phyloP scores from a whole-genome alignment of 2,888 invertebrate species.

The Metacarcinus magister region DNA sequence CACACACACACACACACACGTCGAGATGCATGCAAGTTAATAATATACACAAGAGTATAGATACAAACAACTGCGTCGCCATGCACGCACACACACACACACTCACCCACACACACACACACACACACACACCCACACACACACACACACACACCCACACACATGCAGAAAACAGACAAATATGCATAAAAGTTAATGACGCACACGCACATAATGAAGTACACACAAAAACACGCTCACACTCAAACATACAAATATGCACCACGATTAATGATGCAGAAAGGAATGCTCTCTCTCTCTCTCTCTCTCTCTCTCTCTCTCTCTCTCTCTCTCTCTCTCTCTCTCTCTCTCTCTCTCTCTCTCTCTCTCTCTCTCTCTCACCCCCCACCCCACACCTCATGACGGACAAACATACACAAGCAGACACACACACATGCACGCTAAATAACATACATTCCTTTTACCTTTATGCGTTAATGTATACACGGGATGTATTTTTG shows the following conservation, averaged over 20 bases:
- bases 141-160: conserved; percentile 63
- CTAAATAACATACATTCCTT: conserved; percentile 29
- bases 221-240: conserved; percentile 52
- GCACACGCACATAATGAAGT: conserved; percentile 44
- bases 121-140: conserved; percentile 57
- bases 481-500: background rate
- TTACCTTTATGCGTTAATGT: conserved; percentile 4
- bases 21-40: background rate
- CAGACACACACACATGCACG: background rate
- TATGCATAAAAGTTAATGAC: conserved; percentile 36
- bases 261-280: conserved; percentile 30
- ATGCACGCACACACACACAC: conserved; percentile 58
- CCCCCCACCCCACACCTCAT: background rate
- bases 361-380: conserved; percentile 4
- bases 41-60: background rate
- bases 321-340: background rate
- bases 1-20: conserved; percentile 53
- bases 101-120: conserved; percentile 49
- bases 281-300: conserved; percentile 29
- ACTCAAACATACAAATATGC: conserved; percentile 56
- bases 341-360: conserved; percentile 47
- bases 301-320: background rate
- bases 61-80: background rate
- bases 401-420: background rate
- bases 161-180: conserved; percentile 55